These are phyloP conservation scores for Leptobrachium ailaonicum DNA, from an alignment of 2,113 vertebrate genomes.

Conservation along the genomic window DNA sequence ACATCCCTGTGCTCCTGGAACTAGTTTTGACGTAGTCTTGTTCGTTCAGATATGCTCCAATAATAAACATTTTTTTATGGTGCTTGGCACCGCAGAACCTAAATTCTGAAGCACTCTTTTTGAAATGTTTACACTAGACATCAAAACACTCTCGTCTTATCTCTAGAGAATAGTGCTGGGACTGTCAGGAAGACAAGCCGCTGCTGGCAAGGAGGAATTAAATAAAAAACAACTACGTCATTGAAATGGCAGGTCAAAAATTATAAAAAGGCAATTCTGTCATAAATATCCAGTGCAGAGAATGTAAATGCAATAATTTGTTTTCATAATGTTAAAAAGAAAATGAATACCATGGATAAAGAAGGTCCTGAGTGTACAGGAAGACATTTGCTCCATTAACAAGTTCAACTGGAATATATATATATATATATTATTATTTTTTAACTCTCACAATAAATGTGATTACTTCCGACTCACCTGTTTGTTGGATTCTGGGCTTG, in stretches of 20 bases:
- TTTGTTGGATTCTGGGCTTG: constrained; percentile 59
- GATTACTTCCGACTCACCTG: constrained; percentile 62
- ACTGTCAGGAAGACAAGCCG: background rate
- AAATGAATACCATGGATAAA: constrained; percentile 21
- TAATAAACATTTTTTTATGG: background rate
- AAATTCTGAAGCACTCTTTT: background rate
- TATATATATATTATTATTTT: too few relatives aligned
- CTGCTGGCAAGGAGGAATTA: background rate
- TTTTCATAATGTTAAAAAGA: background rate
- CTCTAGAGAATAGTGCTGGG: background rate
- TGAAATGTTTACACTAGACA: constrained; percentile 8
- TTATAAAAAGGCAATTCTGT: background rate
- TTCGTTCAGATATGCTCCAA: too few relatives aligned
- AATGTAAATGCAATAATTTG: too few relatives aligned
- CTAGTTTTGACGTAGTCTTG: too few relatives aligned
- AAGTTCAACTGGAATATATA: constrained; percentile 22
- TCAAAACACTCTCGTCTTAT: constrained; percentile 16
- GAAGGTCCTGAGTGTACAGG: too few relatives aligned
- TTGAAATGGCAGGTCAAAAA: constrained; percentile 21
- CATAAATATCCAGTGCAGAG: background rate
- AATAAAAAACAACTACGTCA: constrained; percentile 31
- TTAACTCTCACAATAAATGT: background rate
- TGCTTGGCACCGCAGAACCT: background rate
- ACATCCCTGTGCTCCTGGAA: too few relatives aligned
- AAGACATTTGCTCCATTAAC: too few relatives aligned